Evolutionary conservation across 1,140 invertebrate genomes (phyloP), one percentile per base, ranked within the genome.

Genomic region (Eciton burchellii): DNA sequence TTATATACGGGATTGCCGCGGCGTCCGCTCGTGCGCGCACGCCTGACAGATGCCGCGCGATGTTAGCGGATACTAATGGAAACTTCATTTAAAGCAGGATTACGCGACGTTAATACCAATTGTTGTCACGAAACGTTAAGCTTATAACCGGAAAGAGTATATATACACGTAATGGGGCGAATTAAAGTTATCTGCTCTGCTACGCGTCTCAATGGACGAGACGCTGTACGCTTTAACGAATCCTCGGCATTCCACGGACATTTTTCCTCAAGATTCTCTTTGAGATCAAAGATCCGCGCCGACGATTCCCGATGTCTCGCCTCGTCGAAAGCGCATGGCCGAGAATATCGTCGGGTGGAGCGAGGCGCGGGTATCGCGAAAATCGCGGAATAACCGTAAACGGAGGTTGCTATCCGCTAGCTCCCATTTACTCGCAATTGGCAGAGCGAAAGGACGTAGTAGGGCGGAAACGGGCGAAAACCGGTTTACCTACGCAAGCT

Each of bases 1-100:
- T 79, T 79, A 79, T 79, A 21, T 79, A 56, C 63, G 21, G 49
- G 66, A 79, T 79, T 79, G 63, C 74, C 65, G n/a, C 56, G 63
- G 68, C 63, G 63, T 35, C 35, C 8, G 74, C 11, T 56, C 49
- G 60, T 11, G 45, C 29, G 24, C 74, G 74, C 21, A 49, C 66
- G 56, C 26, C n/a, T 79, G 74, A 79, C 62, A 79, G 70, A 79
- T 79, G 54, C 19, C 21, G 49, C 63, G 12, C 63, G 49, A 79
- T 70, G 74, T 79, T 79, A 70, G 63, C 26, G 41, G 24, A 57
- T 77, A 56, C 47, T 77, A 77, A 77, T 70, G 74, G 56, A 79
- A 70, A 57, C 63, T 79, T 79, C 35, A 79, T 79, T 79, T 79
- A 70, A 68, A 35, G 70, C 74, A 57, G 12, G 24, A 79, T 70